A percentile compares a stretch with the other conserved stretches of the same genome.
These are phyloP conservation scores for Oostethus manadensis DNA, from an alignment of 2,113 vertebrate species.

Conservation along the genomic window DNA sequence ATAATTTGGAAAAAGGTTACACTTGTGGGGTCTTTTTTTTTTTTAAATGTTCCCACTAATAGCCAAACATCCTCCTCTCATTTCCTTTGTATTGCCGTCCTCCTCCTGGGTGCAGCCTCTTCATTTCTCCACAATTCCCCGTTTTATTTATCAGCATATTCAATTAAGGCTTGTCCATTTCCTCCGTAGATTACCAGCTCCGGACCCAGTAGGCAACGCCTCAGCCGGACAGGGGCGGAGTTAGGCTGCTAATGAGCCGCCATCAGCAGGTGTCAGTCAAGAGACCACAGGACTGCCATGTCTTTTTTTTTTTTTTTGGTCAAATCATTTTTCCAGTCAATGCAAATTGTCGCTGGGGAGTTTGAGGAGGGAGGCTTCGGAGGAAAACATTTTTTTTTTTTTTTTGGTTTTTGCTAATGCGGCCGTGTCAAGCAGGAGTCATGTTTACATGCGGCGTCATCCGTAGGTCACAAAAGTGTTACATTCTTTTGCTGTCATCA, in stretches of 20 bases:
- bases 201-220: constrained; percentile 71
- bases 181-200: constrained; percentile 76
- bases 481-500: constrained; percentile 41
- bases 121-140: constrained; percentile 48
- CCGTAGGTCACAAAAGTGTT: constrained; percentile 1
- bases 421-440: constrained; percentile 31
- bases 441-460: constrained; percentile 50
- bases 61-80: constrained; percentile 65
- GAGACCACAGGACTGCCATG: constrained; percentile 40
- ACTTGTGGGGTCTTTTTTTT: constrained; percentile 56
- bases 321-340: constrained; percentile 41
- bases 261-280: constrained; percentile 57
- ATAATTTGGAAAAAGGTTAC: constrained; percentile 32
- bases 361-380: constrained; percentile 10
- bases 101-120: constrained; percentile 60
- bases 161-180: constrained; percentile 67
- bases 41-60: constrained; percentile 62
- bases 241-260: constrained; percentile 39
- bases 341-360: constrained; percentile 44
- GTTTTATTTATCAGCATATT: constrained; percentile 21
- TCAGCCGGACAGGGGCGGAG: constrained; percentile 39
- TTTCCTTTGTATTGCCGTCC: constrained; percentile 58
- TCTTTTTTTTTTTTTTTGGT: constrained; percentile 8
- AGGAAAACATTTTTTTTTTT: constrained; percentile 5
- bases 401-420: background rate